Evolutionary conservation across 2,888 invertebrate species (phyloP).

Genomic region (Molorchus minor): DNA sequence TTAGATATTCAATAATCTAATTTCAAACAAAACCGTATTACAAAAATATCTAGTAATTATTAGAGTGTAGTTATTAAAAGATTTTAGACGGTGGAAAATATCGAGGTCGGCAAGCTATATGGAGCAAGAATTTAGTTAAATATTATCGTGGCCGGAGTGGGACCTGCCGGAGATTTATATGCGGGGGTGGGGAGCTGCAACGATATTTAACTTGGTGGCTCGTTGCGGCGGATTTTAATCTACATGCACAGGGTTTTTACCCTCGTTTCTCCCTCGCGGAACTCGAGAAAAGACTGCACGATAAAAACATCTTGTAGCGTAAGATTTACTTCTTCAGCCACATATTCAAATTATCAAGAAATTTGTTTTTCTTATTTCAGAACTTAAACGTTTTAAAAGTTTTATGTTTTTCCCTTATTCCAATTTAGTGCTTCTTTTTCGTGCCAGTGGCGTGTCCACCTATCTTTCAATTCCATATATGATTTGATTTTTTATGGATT

Average conservation of each 20-base stretch:
- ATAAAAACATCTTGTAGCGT: constrained; percentile 65
- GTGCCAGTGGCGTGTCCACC: constrained; percentile 17
- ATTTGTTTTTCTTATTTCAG: constrained; percentile 64
- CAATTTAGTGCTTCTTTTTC: constrained; percentile 43
- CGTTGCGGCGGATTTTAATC: constrained; percentile 63
- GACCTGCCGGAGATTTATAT: constrained; percentile 63
- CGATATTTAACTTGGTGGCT: constrained; percentile 62
- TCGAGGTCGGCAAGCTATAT: constrained; percentile 58
- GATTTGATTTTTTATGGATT: too few species aligned
- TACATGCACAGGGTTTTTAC: constrained; percentile 63
- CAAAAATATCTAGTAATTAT: too few species aligned
- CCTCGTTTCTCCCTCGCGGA: constrained; percentile 57
- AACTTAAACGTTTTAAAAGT: constrained; percentile 57
- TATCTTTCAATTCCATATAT: too few species aligned
- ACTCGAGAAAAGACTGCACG: constrained; percentile 60
- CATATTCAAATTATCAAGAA: constrained; percentile 66
- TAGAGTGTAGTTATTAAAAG: constrained; percentile 37
- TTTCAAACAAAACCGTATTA: too few species aligned
- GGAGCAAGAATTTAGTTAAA: constrained; percentile 63
- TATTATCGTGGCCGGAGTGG: constrained; percentile 61
- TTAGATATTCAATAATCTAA: too few species aligned
- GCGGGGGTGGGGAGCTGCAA: constrained; percentile 52
- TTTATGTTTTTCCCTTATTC: constrained; percentile 42
- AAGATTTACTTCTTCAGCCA: constrained; percentile 64
- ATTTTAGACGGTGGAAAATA: constrained; percentile 44